Base-by-base conservation (phyloP, 1,140 invertebrate species). In the Aphaenogaster ashmeadi region DNA sequence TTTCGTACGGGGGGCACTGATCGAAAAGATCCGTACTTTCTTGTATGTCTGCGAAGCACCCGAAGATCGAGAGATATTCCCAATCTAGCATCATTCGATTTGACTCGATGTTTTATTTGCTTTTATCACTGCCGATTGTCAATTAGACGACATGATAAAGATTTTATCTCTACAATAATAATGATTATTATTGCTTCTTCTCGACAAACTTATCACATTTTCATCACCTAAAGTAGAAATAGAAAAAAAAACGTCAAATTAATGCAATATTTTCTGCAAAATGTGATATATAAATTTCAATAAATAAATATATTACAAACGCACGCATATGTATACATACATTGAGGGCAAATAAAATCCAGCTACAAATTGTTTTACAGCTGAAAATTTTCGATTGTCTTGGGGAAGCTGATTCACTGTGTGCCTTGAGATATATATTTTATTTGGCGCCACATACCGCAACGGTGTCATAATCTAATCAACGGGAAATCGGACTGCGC, bases 1-100 rank as follows among this genome's bases (percentile, higher is more conserved):
- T 93, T 93, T 92, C 86, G 67, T 88, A 91, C 86, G 89, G 89
- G 89, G 90, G 86, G 91, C 90, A 91, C 87, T 87, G 87, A 88
- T 88, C 83, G 89, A 91, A 90, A 91, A 90, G 88, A 91, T 91
- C 85, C 86, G 60, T 64, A 78, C 69, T 78, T 87, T 88, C 85
- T 71, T 88, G 66, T 21, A 33, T 67, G 69, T 85, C 60, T 33
- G 60, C 36, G 44, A 67, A 58, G 36, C 52, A 13, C 33, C 38
- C 71, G 62, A 54, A 58, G 86, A 67, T 78, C 54, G 27, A 47
- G 38, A 62, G 66, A 88, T 66, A 66, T 44, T 86, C 36, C 33
- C 47, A 47, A 67, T 66, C 18, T 47, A 71, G 15, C 47, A 50
- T 47, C 41, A 36, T 44, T 47, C n/a, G 18, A 74, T 50, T 33